These are phyloP conservation scores for Chymomyza amoena DNA, from an alignment of 2,888 invertebrate species.

Conservation along the genomic window DNA sequence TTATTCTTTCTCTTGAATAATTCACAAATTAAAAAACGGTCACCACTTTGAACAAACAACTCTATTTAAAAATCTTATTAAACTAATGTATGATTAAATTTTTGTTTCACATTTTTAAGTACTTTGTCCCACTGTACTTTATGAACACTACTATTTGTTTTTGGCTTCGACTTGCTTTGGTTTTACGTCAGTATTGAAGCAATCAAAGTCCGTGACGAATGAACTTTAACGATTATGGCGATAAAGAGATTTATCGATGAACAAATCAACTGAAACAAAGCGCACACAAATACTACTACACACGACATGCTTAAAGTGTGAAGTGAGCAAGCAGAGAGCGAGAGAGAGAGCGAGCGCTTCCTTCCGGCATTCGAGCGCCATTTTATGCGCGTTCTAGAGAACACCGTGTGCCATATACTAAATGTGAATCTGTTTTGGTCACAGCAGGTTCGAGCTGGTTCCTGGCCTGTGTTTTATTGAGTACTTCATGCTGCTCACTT, in stretches of 20 bases:
- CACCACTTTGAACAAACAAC: too few species aligned
- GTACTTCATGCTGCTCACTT: conserved; percentile 64
- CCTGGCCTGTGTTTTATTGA: conserved; percentile 62
- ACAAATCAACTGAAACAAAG: conserved; percentile 58
- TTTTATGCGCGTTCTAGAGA: conserved; percentile 33
- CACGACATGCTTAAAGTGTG: background rate
- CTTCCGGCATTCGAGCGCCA: conserved; percentile 36
- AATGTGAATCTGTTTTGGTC: background rate
- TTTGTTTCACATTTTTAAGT: background rate
- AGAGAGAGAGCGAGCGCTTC: conserved; percentile 24
- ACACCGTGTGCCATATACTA: background rate
- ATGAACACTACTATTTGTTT: background rate
- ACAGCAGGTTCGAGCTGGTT: conserved; percentile 13
- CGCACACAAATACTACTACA: conserved; percentile 18
- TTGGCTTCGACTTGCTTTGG: conserved; percentile 11
- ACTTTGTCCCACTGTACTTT: conserved; percentile 17
- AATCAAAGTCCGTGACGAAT: conserved; percentile 66
- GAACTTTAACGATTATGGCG: conserved; percentile 71
- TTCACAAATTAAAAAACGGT: too few species aligned
- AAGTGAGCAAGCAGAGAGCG: background rate
- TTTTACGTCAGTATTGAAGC: conserved; percentile 26
- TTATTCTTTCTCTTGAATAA: too few species aligned
- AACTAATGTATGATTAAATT: background rate
- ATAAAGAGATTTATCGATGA: conserved; percentile 68
- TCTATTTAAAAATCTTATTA: too few species aligned